phyloP scores from a whole-genome alignment of 2,113 vertebrate species.

The Scopus umbretta region DNA sequence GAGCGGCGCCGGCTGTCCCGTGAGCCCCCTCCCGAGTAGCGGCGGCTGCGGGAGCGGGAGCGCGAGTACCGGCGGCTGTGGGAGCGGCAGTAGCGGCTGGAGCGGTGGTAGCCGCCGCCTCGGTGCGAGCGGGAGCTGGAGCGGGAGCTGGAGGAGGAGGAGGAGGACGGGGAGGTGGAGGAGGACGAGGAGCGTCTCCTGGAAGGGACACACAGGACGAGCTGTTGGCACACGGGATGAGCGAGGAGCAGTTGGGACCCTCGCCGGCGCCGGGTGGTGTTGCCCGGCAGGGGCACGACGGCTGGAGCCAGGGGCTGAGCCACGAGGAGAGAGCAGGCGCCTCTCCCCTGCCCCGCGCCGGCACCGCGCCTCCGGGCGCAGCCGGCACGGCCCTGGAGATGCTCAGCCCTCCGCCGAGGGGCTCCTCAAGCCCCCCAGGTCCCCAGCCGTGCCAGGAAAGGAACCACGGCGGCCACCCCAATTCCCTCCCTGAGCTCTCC shows the following conservation, averaged over 20 bases:
- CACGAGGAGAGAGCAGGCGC: not conserved
- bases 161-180: slow-evolving; percentile 75
- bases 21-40: slow-evolving; percentile 76
- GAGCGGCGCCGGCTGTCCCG: slow-evolving; percentile 69
- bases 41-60: slow-evolving; percentile 64
- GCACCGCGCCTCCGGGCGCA: not conserved
- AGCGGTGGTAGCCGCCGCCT: slow-evolving; percentile 72
- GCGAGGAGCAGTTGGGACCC: not conserved
- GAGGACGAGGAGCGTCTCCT: slow-evolving; percentile 70
- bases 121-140: slow-evolving; percentile 81
- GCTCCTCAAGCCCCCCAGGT: not conserved
- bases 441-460: fast-evolving
- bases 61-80: slow-evolving; percentile 76
- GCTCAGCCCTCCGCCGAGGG: not conserved
- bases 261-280: not conserved
- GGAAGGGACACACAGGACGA: not conserved
- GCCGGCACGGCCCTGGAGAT: not conserved
- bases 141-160: slow-evolving; percentile 68
- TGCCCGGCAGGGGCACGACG: fast-evolving
- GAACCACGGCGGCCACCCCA: fast-evolving
- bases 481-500: not conserved
- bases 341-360: not conserved
- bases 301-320: not conserved
- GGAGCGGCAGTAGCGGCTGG: slow-evolving; percentile 70
- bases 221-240: not conserved